A percentile compares a stretch with the other conserved stretches of the same genome.
These are phyloP conservation scores for Argya squamiceps DNA, from an alignment of 2,797 vertebrate genomes.

Conservation along the genomic window DNA sequence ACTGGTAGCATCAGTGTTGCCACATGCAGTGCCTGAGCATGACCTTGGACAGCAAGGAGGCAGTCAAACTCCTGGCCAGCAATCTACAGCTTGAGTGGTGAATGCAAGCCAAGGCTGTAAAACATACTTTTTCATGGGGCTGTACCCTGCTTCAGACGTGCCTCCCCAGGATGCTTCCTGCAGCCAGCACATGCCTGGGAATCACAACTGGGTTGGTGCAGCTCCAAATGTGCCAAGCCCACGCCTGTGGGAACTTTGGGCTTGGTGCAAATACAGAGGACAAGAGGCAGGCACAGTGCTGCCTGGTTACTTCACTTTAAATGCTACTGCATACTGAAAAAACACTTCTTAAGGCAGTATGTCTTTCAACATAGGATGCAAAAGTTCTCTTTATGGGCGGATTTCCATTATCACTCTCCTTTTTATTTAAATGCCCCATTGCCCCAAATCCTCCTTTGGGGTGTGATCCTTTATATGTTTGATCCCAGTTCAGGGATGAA, in stretches of 20 bases:
- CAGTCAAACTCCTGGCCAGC: not conserved
- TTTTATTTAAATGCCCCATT: not conserved
- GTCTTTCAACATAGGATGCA: not conserved
- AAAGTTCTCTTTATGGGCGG: not conserved
- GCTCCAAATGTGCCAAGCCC: not conserved
- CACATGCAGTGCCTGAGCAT: not conserved
- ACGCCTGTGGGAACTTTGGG: rapidly evolving
- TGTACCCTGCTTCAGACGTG: not conserved
- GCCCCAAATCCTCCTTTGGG: not conserved
- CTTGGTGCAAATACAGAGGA: not conserved
- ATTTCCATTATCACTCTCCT: not conserved
- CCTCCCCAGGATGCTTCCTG: not conserved
- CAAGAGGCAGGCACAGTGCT: not conserved
- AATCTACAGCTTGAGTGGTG: not conserved
- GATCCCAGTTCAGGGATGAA: not conserved
- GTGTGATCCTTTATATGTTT: not conserved
- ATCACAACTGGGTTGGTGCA: not conserved
- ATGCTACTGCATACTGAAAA: not conserved
- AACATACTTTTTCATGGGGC: not conserved
- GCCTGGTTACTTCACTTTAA: not conserved
- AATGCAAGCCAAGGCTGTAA: not conserved
- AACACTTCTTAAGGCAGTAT: not conserved
- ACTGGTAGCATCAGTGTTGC: not conserved
- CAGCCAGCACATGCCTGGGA: not conserved
- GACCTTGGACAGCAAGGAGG: not conserved